A percentile compares a stretch with the other conserved stretches of the same genome.
Conservation (phyloP, 2,888 invertebrate species). For the Odiellus spinosus region DNA sequence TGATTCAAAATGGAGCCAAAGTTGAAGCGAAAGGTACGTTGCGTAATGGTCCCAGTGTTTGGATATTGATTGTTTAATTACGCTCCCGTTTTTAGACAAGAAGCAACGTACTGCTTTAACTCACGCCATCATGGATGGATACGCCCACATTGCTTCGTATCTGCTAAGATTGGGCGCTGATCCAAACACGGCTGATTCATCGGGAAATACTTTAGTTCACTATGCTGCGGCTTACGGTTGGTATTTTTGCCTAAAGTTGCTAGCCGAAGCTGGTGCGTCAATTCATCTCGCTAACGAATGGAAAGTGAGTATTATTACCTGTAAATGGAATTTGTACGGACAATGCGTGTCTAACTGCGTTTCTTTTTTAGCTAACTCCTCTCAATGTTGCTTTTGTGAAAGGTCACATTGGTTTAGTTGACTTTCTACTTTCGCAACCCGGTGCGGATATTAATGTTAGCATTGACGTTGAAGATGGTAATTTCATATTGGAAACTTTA, state of each 20-base stretch:
- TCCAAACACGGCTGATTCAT: slow-evolving; percentile 33
- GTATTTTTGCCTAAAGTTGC: slow-evolving; percentile 33
- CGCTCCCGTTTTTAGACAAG: slow-evolving; percentile 27
- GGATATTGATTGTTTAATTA: neutral
- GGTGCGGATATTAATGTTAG: slow-evolving; percentile 31
- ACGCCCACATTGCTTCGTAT: slow-evolving; percentile 34
- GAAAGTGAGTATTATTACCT: slow-evolving; percentile 26
- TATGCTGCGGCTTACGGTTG: slow-evolving; percentile 41
- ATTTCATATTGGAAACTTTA: neutral
- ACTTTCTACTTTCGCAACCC: slow-evolving; percentile 30
- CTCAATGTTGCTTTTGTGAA: slow-evolving; percentile 36
- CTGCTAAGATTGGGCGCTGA: slow-evolving; percentile 33
- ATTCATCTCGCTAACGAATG: slow-evolving; percentile 32
- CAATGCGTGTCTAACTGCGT: too few relatives aligned
- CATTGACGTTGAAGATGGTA: slow-evolving; percentile 26
- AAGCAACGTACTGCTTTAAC: slow-evolving; percentile 35
- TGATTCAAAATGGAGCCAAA: slow-evolving; percentile 32
- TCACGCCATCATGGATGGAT: slow-evolving; percentile 38
- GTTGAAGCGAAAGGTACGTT: slow-evolving; percentile 29
- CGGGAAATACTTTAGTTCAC: slow-evolving; percentile 37
- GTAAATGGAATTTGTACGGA: too few relatives aligned
- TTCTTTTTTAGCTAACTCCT: slow-evolving; percentile 31
- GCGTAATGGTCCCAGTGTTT: neutral
- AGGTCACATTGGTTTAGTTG: slow-evolving; percentile 34
- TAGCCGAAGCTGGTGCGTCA: slow-evolving; percentile 29